Conservation (phyloP, 2,888 invertebrate species). For the Sarcophaga carnaria region DNA sequence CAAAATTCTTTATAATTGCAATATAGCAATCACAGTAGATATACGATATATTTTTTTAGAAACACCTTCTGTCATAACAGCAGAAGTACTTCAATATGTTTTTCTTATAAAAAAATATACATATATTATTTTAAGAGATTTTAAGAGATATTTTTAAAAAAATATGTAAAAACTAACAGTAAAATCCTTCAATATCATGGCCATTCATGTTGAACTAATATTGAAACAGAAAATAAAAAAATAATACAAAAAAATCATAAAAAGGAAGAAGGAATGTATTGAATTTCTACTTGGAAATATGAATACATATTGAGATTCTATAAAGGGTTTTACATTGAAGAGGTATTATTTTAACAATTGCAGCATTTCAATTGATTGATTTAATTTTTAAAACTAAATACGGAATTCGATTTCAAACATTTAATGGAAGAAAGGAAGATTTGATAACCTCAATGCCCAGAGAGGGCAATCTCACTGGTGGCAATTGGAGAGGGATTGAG, state of each 20-base stretch:
- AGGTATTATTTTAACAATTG: not conserved
- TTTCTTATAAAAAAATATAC: not conserved
- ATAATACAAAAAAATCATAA: not conserved
- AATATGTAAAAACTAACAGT: slow-evolving; percentile 13
- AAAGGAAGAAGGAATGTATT: not conserved
- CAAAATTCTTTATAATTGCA: not conserved
- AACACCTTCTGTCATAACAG: not conserved
- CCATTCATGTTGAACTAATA: slow-evolving; percentile 54
- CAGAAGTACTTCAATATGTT: not conserved
- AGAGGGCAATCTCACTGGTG: no score
- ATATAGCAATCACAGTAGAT: not conserved
- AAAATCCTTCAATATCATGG: slow-evolving; percentile 35
- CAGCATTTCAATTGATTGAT: not conserved
- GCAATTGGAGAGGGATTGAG: no score
- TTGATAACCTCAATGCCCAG: no score
- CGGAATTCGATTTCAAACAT: no score
- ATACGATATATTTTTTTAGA: not conserved
- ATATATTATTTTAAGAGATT: slow-evolving; percentile 5
- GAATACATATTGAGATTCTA: not conserved
- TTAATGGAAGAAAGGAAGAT: no score
- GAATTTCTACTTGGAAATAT: not conserved
- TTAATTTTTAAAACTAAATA: no score
- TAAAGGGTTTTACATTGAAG: not conserved
- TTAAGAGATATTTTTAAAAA: slow-evolving; percentile 9
- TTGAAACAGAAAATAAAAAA: slow-evolving; percentile 27